Base-by-base conservation (phyloP, 2,888 invertebrate species). In the Margaritifera margaritifera region DNA sequence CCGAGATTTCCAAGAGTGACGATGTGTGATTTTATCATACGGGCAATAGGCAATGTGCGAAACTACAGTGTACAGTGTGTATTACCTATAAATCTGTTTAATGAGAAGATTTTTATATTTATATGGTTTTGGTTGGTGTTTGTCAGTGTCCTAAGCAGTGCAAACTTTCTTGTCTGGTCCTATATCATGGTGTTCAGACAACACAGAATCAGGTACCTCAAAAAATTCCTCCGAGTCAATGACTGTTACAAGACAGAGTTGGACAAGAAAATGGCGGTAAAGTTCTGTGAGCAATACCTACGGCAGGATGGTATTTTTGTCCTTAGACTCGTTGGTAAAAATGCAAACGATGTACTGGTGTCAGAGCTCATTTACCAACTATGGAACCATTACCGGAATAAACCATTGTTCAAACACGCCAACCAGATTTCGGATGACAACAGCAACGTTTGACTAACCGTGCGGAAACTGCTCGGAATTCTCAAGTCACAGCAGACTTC, bases 91-190 rank as follows among this genome's bases (percentile, higher is more conserved):
- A 86, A 86, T 73, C 79, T 86, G 27, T 86, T 86, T 72, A 86
- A 86, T 80, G 85, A 86, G 77, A 90, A 90, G 80, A 90, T 90
- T 68, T 90, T 89, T 77, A 89, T 89, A 75, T 91, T 91, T 84
- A 85, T 91, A 60, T 91, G 91, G 91, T 91, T 91, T 85, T 91
- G 91, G 91, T 86, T 91, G 66, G 86, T 91, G 42, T 86, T 91
- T 57, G 90, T 91, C 20, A 88, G 89, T 57, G 78, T 89, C n/a
- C 84, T 89, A 67, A 91, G 91, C 70, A 78, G 87, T 61, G 81
- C 87, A 75, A 90, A 89, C 79, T 88, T 91, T 68, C 74, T 90
- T 65, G 87, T 90, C 70, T 91, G 91, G 91, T 77, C 89, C 66
- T 85, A 86, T 75, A 86, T 87, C 58, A 84, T 86, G 78, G 82